These are phyloP conservation scores for Natrix natrix DNA, from an alignment of 2,797 vertebrate genomes.

Conservation along the genomic window DNA sequence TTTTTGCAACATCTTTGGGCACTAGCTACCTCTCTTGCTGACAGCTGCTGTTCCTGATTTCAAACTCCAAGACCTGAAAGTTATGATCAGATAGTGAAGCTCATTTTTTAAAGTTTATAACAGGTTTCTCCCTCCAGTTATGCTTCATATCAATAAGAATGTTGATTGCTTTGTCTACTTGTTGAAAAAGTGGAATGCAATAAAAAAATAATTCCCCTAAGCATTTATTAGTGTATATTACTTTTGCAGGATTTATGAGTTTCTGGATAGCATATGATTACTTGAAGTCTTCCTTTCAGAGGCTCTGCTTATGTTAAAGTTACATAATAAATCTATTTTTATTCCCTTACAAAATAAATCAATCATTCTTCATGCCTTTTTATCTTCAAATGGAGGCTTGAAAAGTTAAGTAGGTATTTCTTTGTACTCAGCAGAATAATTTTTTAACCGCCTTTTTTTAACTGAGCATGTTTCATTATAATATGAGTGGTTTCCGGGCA, in stretches of 20 bases:
- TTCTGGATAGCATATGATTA: slow-evolving; percentile 30
- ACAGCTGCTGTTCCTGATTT: background rate
- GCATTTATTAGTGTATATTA: slow-evolving; percentile 33
- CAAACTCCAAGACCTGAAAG: background rate
- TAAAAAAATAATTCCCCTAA: slow-evolving; percentile 30
- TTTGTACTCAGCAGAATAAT: slow-evolving; percentile 18
- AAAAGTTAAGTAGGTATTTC: slow-evolving; percentile 11
- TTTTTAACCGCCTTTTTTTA: background rate
- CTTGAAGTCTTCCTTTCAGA: slow-evolving; percentile 46
- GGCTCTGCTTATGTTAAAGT: background rate
- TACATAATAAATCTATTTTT: slow-evolving; percentile 27
- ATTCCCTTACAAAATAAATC: slow-evolving; percentile 18
- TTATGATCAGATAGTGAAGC: slow-evolving; percentile 20
- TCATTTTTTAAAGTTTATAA: rapidly evolving
- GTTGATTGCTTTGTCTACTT: background rate
- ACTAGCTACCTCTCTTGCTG: background rate
- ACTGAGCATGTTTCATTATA: background rate
- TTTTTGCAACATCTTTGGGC: background rate
- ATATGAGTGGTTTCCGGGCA: background rate
- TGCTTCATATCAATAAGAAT: background rate
- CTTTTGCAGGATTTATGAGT: slow-evolving; percentile 44
- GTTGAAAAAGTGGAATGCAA: slow-evolving; percentile 29
- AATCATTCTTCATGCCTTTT: slow-evolving; percentile 26
- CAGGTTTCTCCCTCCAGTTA: background rate
- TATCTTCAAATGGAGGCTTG: slow-evolving; percentile 6